Evolutionary conservation across 2,113 vertebrate genomes (phyloP).

Genomic region (Misgurnus mizolepis): DNA sequence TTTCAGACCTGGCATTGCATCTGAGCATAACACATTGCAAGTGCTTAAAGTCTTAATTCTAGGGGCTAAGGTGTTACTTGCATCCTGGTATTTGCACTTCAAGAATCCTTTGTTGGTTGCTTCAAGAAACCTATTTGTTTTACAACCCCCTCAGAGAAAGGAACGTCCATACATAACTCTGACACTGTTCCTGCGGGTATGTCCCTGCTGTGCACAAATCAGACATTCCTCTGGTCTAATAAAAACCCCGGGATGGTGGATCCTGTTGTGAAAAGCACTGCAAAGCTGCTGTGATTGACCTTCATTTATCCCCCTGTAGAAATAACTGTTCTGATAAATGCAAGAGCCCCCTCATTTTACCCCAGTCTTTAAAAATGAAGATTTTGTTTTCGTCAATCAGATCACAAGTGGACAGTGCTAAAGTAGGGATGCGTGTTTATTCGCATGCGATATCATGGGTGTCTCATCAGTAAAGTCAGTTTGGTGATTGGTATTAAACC

Average conservation of each 20-base stretch:
- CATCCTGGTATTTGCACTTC: neutral
- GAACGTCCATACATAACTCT: neutral
- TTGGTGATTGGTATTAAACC: too few relatives aligned
- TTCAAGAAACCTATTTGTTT: neutral
- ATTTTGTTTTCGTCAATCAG: too few relatives aligned
- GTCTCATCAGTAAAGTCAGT: too few relatives aligned
- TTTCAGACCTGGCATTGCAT: constrained; percentile 3
- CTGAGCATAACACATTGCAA: constrained; percentile 11
- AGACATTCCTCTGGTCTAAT: neutral
- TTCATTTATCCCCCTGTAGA: constrained; percentile 17
- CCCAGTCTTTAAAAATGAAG: neutral
- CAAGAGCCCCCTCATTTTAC: neutral
- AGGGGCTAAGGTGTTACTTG: neutral
- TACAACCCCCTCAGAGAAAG: neutral
- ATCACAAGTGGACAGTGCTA: too few relatives aligned
- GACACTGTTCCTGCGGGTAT: constrained; percentile 7
- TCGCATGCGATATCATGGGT: too few relatives aligned
- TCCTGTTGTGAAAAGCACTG: neutral
- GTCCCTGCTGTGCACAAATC: constrained; percentile 13
- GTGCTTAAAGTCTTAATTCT: neutral
- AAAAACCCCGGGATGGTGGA: constrained; percentile 12
- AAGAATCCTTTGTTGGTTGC: neutral
- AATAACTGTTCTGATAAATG: neutral
- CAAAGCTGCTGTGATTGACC: constrained; percentile 1
- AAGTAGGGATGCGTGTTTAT: too few relatives aligned